Evolutionary conservation across 2,113 vertebrate species (phyloP).

Genomic region (Ibidorhyncha struthersii): DNA sequence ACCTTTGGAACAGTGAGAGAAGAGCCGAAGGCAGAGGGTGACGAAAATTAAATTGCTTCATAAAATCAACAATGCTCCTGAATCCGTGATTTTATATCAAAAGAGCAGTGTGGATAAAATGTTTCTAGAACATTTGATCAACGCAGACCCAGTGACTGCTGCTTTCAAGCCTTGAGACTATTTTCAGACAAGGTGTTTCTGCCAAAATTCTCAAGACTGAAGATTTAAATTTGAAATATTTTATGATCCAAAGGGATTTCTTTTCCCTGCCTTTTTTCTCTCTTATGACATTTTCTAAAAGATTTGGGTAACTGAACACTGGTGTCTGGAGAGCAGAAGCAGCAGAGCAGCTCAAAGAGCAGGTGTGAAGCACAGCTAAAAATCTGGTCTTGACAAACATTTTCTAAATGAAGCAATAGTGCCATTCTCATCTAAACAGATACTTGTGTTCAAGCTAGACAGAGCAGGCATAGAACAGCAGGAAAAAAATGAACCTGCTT

Average conservation of each 20-base stretch:
- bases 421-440: not conserved
- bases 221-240: not conserved
- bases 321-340: not conserved
- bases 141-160: not conserved
- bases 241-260: not conserved
- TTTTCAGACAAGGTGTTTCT: not conserved
- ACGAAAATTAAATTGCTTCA: not conserved
- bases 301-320: not conserved
- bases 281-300: not conserved
- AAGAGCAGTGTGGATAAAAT: not conserved
- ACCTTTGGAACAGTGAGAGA: not conserved
- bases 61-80: not conserved
- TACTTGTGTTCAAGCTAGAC: not conserved
- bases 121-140: not conserved
- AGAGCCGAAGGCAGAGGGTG: not conserved
- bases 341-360: not conserved
- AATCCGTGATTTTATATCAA: not conserved
- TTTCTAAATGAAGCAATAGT: not conserved
- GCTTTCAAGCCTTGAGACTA: not conserved
- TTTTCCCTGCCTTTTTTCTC: not conserved
- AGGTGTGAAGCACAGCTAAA: not conserved
- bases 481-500: not conserved
- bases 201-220: not conserved
- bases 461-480: not conserved
- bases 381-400: not conserved